Conservation (phyloP, 2,888 invertebrate species). For the Terebella lapidaria region DNA sequence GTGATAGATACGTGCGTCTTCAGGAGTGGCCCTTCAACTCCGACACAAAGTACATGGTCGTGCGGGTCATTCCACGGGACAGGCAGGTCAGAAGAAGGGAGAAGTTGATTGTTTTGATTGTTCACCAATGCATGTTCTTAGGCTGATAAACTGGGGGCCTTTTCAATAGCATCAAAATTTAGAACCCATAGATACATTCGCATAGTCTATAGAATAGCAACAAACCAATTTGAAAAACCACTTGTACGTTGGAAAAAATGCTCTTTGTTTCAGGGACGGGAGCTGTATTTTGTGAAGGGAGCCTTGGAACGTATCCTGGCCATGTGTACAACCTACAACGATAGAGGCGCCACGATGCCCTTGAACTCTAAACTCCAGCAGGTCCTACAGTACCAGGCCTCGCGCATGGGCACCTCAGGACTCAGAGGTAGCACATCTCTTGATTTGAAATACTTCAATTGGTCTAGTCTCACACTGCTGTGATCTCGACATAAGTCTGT, state of each 20-base stretch:
- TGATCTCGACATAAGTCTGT: too few relatives aligned
- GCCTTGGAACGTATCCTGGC: slow-evolving; percentile 86
- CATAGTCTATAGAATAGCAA: too few relatives aligned
- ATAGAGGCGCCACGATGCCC: slow-evolving; percentile 66
- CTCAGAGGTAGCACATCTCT: slow-evolving; percentile 57
- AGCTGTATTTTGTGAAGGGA: slow-evolving; percentile 89
- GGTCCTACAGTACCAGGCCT: slow-evolving; percentile 52
- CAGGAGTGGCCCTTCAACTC: slow-evolving; percentile 97
- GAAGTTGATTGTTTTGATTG: too few relatives aligned
- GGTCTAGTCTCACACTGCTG: too few relatives aligned
- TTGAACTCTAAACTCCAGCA: slow-evolving; percentile 64
- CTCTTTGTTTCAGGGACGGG: slow-evolving; percentile 43
- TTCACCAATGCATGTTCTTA: too few relatives aligned
- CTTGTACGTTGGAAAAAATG: too few relatives aligned
- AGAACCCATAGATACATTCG: too few relatives aligned
- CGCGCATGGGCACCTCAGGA: slow-evolving; percentile 83
- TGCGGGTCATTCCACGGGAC: slow-evolving; percentile 72
- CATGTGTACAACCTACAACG: slow-evolving; percentile 65
- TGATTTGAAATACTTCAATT: slow-evolving; percentile 69
- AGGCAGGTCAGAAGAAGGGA: slow-evolving; percentile 36
- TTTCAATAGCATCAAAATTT: too few relatives aligned
- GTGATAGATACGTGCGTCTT: slow-evolving; percentile 68
- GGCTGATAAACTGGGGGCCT: too few relatives aligned
- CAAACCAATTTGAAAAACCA: too few relatives aligned
- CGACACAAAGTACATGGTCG: slow-evolving; percentile 98